Base-by-base conservation (phyloP, 2,888 invertebrate species). In the Punctoribates punctum region DNA sequence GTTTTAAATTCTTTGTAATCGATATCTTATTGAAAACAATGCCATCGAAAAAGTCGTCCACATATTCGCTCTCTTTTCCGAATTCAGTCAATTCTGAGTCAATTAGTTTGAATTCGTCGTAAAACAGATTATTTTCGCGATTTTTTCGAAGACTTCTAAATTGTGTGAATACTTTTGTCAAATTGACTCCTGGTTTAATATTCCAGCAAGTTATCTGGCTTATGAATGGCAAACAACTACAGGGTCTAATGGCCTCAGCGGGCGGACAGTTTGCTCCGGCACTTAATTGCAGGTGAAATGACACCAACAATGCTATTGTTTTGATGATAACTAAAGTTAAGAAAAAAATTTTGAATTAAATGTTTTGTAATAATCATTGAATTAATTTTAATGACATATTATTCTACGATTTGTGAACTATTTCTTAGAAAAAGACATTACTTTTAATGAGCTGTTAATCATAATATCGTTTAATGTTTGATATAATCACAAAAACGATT, bases 61-160 rank as follows among this genome's bases (percentile, higher is more conserved):
- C 23, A 38, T n/a, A 9, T 11, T n/a, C 57, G 29, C 23, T 23
- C 5, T 70, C 27, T 17, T 46, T 27, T 25, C 76, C 76, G n/a
- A 76, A 34, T 29, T 72, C 25, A 25, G 29, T 17, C 20, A 76
- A 23, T 46, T 73, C 42, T 29, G 76, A 38, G 8, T 73, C 34
- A 5, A 76, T 73, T 65, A 73, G 46, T 62, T 76, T 76, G 23
- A 76, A 76, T 51, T 73, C 48, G 17, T 73, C 73, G 46, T 65
- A 76, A 34, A 67, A n/a, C 5, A 67, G n/a, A n/a, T n/a, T n/a
- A n/a, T n/a, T n/a, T n/a, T n/a, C n/a, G n/a, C n/a, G n/a, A n/a
- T n/a, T n/a, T n/a, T n/a, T n/a, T n/a, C n/a, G n/a, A n/a, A n/a
- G n/a, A n/a, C n/a, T n/a, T n/a, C 15, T 60, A 13, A 76, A 46